Conservation (phyloP, 2,797 vertebrate genomes). For the Crenuchus spilurus region DNA sequence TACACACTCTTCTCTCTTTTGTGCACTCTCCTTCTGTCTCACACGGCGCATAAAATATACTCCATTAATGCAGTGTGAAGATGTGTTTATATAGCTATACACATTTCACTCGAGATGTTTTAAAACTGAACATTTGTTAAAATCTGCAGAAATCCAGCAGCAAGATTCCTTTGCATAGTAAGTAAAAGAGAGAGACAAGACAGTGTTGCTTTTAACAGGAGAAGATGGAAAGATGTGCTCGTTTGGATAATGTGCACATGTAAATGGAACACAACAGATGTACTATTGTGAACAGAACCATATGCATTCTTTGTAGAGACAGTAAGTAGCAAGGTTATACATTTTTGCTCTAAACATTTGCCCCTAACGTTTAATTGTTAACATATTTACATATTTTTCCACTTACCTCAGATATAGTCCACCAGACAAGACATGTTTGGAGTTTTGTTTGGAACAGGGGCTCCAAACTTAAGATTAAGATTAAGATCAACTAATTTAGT, state of each 20-base stretch:
- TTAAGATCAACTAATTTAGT: too few species aligned
- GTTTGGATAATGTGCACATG: neutral
- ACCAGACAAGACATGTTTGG: too few species aligned
- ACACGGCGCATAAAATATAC: conserved; percentile 24
- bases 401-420: too few species aligned
- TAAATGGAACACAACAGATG: conserved; percentile 56
- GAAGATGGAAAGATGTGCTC: neutral
- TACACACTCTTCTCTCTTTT: neutral
- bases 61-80: conserved; percentile 4
- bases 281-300: neutral
- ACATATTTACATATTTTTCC: too few species aligned
- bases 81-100: conserved; percentile 6
- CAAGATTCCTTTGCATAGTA: too few species aligned
- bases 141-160: too few species aligned
- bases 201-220: conserved; percentile 2
- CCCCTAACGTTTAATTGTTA: too few species aligned
- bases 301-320: conserved; percentile 43
- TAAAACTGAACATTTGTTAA: neutral
- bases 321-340: too few species aligned
- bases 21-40: neutral
- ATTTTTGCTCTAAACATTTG: too few species aligned
- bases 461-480: too few species aligned
- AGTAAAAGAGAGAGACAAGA: conserved; percentile 35
- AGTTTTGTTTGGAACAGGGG: too few species aligned
- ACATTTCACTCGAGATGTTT: neutral